Base-by-base conservation (phyloP, 1,140 invertebrate species). In the Monomorium pharaonis region DNA sequence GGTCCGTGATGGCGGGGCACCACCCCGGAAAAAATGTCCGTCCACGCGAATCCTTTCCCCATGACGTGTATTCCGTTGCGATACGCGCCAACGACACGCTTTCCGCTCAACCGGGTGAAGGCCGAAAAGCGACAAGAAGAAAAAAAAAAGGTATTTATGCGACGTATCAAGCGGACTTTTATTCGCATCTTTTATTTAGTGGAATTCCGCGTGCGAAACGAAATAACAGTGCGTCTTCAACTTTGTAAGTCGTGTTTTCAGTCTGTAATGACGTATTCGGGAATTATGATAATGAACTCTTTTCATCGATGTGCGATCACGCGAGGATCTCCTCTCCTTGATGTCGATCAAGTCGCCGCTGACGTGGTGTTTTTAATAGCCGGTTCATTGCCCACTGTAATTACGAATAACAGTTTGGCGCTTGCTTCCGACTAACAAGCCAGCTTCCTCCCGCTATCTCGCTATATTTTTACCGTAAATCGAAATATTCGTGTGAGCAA, bases 91-190 rank as follows among this genome's bases (percentile, higher is more conserved):
- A 78, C 87, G 91, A 92, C 83, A 91, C 91, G 91, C 89, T 92
- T 91, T 88, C 92, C 84, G 88, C 86, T 70, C 78, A 93, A 91
- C 72, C 90, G 87, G 93, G 93, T 93, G 92, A 93, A 94, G 93
- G 91, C 92, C 92, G 80, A 58, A 7, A 70, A 21, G 62, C 62
- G 56, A 86, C 72, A 70, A 56, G 30, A 12, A 27, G 65, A 70
- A 24, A 54, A 21, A 24, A 21, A 78, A 18, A 78, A 49, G 24
- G 16, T 49, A n/a, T 12, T n/a, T 78, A 74, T 18, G 30, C 75
- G 47, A 1, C 14, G 37, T 75, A 47, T 51, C 24, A 27, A 27
- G 42, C 10, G 54, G 21, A 58, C 7, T 75, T 56, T 51, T 24
- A 42, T 44, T 44, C 21, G 6, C 14, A 51, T 10, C n/a, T 24